Percentiles rank a stretch among this genome's conserved stretches.
These are phyloP conservation scores for Falcunculus frontatus DNA, from an alignment of 2,113 vertebrate species.

Conservation along the genomic window DNA sequence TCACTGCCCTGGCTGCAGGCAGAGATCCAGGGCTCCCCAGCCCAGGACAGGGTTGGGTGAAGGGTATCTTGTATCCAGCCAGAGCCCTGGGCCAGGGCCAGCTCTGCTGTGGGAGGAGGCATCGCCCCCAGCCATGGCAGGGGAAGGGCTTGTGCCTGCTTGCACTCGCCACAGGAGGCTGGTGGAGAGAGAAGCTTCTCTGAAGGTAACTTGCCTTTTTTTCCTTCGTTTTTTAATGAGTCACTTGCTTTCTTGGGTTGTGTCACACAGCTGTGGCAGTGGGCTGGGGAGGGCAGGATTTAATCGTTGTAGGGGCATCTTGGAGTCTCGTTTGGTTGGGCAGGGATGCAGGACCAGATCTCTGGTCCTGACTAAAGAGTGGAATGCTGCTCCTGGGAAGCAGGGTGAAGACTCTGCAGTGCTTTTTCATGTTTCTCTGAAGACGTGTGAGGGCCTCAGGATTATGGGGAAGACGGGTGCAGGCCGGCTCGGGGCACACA, in stretches of 20 bases:
- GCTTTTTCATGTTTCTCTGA: neutral
- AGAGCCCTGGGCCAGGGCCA: neutral
- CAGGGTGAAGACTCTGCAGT: neutral
- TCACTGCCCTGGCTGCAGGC: neutral
- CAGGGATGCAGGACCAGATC: neutral
- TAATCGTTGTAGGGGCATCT: rapidly evolving
- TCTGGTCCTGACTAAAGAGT: neutral
- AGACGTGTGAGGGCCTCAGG: rapidly evolving
- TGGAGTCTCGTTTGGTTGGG: neutral
- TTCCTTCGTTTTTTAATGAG: neutral
- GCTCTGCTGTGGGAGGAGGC: neutral
- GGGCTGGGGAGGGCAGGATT: neutral
- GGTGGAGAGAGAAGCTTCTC: neutral
- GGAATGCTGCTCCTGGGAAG: neutral
- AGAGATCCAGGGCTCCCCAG: neutral
- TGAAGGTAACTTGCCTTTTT: neutral
- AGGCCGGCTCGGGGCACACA: rapidly evolving
- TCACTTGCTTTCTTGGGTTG: neutral
- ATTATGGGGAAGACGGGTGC: neutral
- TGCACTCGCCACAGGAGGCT: neutral
- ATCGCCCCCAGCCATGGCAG: neutral
- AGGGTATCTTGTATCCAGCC: neutral
- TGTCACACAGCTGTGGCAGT: rapidly evolving
- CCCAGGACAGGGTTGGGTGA: rapidly evolving
- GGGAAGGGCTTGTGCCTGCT: neutral